Evolutionary conservation across 2,888 invertebrate species (phyloP), one percentile per base, ranked within the genome.

Genomic region (Hetaerina titia): DNA sequence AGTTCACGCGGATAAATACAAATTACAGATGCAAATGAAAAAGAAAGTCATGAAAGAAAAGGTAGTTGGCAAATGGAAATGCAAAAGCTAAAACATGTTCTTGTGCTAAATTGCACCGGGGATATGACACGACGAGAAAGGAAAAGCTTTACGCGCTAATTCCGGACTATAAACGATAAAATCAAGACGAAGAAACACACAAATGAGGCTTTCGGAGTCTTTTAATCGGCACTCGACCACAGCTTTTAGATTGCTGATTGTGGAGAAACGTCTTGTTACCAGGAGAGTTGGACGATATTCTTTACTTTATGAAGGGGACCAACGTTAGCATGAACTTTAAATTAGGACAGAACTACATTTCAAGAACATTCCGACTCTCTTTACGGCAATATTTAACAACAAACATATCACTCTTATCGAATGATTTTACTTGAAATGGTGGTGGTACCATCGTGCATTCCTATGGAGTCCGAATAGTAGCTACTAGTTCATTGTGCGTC

Each of bases 111-210:
- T 31, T 31, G 81, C 31, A 31, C 9, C 13, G 81, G 31, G 81
- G 9, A 81, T 92, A 56, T 56, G 92, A 92, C 56, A 56, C 69
- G 22, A 22, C 57, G 92, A 92, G 92, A 92, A 92, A 92, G 92
- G 64, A 92, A 90, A 90, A 90, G 69, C 92, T 92, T 92, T 92
- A 45, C 92, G 92, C 92, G 92, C 92, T 92, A n/a, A 92, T 92
- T 92, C 69, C 92, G 22, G 69, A 92, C n/a, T 74, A 92, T 45
- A 64, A 90, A 22, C 25, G 90, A 90, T 60, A 90, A 45, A 56
- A 11, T 31, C 25, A n/a, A 31, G 57, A 6, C 19, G 64, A 58
- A 58, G 64, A 31, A 58, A 64, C 64, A 60, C 90, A 58, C 90
- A 17, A 58, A 90, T n/a, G 63, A 90, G 9, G 56, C 17, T 90